A percentile compares a stretch with the other conserved stretches of the same genome.
These are phyloP conservation scores for Dusona sp. DNA, from an alignment of 2,888 invertebrate species.

Conservation along the genomic window DNA sequence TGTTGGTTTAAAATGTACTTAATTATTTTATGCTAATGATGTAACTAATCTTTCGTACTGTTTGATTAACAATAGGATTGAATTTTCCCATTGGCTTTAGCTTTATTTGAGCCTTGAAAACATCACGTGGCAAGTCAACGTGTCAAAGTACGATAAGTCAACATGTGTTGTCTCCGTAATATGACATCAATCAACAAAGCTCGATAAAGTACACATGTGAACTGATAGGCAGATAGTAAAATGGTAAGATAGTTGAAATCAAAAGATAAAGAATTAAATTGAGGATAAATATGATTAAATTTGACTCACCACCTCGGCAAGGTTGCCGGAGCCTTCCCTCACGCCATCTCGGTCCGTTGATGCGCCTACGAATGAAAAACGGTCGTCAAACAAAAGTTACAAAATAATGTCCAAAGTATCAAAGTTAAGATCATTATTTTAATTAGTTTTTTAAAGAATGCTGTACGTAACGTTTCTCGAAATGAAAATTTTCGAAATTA, in stretches of 20 bases:
- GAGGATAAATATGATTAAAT: background rate
- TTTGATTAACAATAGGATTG: background rate
- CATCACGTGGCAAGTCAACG: too few relatives aligned
- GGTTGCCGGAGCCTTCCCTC: conserved; percentile 84
- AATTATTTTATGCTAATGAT: background rate
- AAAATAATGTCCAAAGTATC: background rate
- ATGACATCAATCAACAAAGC: background rate
- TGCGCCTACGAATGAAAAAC: conserved; percentile 78
- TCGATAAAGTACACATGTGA: background rate
- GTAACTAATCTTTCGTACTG: background rate
- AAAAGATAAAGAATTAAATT: background rate
- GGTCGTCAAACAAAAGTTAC: background rate
- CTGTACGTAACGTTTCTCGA: background rate
- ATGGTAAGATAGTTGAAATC: background rate
- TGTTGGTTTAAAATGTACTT: background rate
- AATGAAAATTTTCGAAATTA: too few relatives aligned
- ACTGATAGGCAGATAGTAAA: background rate
- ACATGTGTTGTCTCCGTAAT: background rate
- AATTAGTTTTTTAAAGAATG: background rate
- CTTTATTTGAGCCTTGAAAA: background rate
- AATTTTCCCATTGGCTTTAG: background rate
- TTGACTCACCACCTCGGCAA: conserved; percentile 84
- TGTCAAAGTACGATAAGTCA: background rate
- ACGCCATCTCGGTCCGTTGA: conserved; percentile 84
- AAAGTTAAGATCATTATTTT: background rate